Evolutionary conservation across 2,797 vertebrate species (phyloP), one percentile per base, ranked within the genome.

Genomic region (Cuniculus paca): DNA sequence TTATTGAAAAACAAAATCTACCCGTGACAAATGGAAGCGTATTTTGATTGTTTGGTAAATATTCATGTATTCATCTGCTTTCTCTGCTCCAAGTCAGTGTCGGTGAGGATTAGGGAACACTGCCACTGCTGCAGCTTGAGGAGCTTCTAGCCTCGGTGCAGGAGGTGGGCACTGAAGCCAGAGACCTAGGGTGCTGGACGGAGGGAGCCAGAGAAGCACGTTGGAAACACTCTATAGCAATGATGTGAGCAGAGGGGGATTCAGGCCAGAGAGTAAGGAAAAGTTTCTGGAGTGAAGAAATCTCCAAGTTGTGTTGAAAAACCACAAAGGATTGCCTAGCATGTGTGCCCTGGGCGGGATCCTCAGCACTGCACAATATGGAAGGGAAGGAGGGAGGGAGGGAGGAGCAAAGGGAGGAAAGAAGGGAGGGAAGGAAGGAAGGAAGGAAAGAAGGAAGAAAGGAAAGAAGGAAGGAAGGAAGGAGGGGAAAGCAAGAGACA

Each of bases 1-100:
- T 95, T 89, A 80, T 88, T 87, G 39, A 78, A 97, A 94, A 93
- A 81, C 48, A 74, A 39, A 86, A n/a, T 14, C 13, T 82, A 52
- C 34, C 54, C 20, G 13, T 68, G 45, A 19, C n/a, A n/a, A n/a
- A n/a, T n/a, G 5, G n/a, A 83, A 90, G 42, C 48, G 1, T 84
- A 42, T 85, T 88, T 96, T 82, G 22, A 52, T 92, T 48, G 11
- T 48, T 87, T 26, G 24, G 31, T 19, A 94, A 93, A 91, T 82
- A 83, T 34, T 54, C 36, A n/a, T 89, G 10, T 31, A 83, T 89
- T 79, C 77, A 50, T 42, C 82, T 60, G 22, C 2, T 68, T 82
- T 63, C 20, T 56, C 17, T 74, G 56, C 34, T 50, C 81, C 7
- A 65, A 39, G 19, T 94, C 42, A 74, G 9, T 61, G 13, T 20